phyloP scores from a whole-genome alignment of 2,113 vertebrate genomes.

The Caranx melampygus region DNA sequence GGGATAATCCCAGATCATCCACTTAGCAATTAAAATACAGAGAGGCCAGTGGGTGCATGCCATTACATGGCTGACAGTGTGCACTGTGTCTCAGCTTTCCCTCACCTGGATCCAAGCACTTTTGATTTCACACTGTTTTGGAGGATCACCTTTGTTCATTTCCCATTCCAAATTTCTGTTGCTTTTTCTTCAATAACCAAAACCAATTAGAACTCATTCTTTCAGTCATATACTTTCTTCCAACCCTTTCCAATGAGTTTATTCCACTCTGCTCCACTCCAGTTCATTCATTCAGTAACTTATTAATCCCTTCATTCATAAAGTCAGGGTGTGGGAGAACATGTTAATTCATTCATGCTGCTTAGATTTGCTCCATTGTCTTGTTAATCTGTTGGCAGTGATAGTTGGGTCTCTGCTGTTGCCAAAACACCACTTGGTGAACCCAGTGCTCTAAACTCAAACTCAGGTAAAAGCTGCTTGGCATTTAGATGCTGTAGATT shows the following conservation, averaged over 20 bases:
- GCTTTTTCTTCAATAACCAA: neutral
- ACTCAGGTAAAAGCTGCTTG: constrained; percentile 71
- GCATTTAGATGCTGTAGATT: constrained; percentile 74
- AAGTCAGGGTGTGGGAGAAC: constrained; percentile 1
- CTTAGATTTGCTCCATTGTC: constrained; percentile 35
- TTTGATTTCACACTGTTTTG: neutral
- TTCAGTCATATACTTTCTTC: neutral
- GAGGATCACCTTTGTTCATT: neutral
- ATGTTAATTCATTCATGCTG: constrained; percentile 12
- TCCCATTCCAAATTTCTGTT: neutral
- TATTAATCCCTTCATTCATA: constrained; percentile 20
- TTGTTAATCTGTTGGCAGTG: constrained; percentile 53
- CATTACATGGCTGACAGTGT: constrained; percentile 60
- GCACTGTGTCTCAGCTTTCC: constrained; percentile 32
- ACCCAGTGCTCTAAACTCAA: constrained; percentile 70
- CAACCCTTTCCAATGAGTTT: neutral
- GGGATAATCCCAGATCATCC: constrained; percentile 85
- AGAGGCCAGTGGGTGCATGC: constrained; percentile 66
- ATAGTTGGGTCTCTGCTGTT: constrained; percentile 61
- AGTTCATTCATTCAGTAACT: neutral
- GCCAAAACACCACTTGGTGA: constrained; percentile 76
- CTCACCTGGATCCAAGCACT: constrained; percentile 1
- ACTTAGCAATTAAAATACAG: constrained; percentile 83
- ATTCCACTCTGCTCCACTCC: neutral
- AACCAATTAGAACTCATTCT: neutral